Base-by-base conservation (phyloP, 2,797 vertebrate species). In the Cetoscarus ocellatus region DNA sequence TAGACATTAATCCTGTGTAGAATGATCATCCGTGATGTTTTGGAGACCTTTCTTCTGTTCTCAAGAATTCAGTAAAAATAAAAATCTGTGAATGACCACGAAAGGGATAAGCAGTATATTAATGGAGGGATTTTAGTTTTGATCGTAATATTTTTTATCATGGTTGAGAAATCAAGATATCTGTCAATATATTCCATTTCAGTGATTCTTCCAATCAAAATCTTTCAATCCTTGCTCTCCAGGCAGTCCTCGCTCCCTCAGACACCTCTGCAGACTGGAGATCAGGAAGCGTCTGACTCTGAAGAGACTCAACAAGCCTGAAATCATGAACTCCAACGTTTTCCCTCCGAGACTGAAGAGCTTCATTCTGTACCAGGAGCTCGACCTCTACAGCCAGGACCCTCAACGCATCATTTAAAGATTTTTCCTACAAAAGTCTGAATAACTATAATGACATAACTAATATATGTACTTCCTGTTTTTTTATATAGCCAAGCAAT, bases 351-450 rank as follows among this genome's bases (percentile, higher is more conserved):
- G 90, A 57, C 82, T 97, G 63, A 94, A 75, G 79, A 85, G 82
- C 74, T 96, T 95, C 48, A 86, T 97, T 48, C 66, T 96, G 61
- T 97, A 95, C 87, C 93, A 94, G 80, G 95, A 97, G 49, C 95
- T 96, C 61, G 94, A 97, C 73, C 93, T 96, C 11, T 96, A 95
- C 87, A 90, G 91, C 49, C 89, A 85, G 66, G 84, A 73, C 19
- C 71, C 91, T 59, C 62, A 77, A 63, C 7, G 27, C 52, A 18
- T n/a, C 55, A 54, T 75, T 8, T 84, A 53, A 81, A 14, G 19
- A 10, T 12, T n/a, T 39, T 5, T 14, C 54, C 54, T 40, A 13
- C 10, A 27, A 8, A 45, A 47, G 13, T 11, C 19, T 27, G 12
- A 7, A 3, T 27, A 10, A 49, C 38, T 45, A 1, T 27, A 51